Conservation (phyloP, 37 sponge, comb jelly and placozoan genomes). For the Chondrilla cf. caribensis region DNA sequence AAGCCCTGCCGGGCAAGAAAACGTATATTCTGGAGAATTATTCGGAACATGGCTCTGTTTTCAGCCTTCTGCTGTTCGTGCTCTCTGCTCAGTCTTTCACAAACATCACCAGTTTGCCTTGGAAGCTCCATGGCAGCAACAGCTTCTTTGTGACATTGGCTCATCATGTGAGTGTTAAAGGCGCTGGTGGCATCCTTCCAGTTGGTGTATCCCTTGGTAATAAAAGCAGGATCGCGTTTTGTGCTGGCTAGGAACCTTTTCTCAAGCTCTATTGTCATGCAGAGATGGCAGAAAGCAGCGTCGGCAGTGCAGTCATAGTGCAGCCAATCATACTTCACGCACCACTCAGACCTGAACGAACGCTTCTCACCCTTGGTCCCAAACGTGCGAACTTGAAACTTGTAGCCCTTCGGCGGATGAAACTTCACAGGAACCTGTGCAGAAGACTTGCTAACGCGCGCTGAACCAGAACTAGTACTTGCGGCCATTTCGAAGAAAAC, state of each 20-base stretch:
- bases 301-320: background rate
- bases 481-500: too few species aligned
- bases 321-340: conserved; percentile 1
- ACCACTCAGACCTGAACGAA: conserved; percentile 15
- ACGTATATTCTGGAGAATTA: conserved; percentile 49
- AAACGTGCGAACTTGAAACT: conserved; percentile 17
- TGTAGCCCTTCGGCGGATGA: conserved; percentile 12
- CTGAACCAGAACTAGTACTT: too few species aligned
- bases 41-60: conserved; percentile 52
- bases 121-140: conserved; percentile 42
- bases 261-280: conserved; percentile 37
- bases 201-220: conserved; percentile 59
- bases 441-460: too few species aligned
- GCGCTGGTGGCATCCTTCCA: conserved; percentile 74
- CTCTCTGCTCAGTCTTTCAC: conserved; percentile 41
- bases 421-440: conserved; percentile 21
- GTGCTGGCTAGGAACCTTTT: conserved; percentile 42
- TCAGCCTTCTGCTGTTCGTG: conserved; percentile 35
- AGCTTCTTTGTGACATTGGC: conserved; percentile 74
- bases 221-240: conserved; percentile 58
- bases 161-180: conserved; percentile 61
- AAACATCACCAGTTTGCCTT: conserved; percentile 37
- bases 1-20: conserved; percentile 74
- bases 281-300: conserved; percentile 40
- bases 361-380: conserved; percentile 25